Evolutionary conservation across 2,113 vertebrate species (phyloP), one percentile per base, ranked within the genome.

Genomic region (Chauna torquata): DNA sequence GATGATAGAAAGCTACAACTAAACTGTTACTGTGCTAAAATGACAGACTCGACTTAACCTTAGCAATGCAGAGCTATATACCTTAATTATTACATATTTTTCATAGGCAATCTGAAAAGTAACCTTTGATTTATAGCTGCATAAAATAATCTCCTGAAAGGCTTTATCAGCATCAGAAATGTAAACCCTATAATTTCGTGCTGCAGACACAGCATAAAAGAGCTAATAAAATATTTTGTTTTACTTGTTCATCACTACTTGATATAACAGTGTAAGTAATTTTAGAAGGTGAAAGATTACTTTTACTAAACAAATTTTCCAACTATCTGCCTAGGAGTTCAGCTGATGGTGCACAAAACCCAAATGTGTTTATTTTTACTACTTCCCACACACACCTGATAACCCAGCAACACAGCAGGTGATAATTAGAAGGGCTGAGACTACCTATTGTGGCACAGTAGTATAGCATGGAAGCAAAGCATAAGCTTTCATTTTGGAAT

Each of bases 121-220:
- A 94, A 94, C 94, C 96, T 98, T 96, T 97, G 97, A 94, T 95
- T 98, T 96, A 96, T 25, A 82, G 86, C 17, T 77, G 42, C 61
- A 69, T 70, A 94, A 92, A 86, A 57, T 82, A 93, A 97, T 50
- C 61, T 90, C 82, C 62, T 58, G 34, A 36, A 92, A 90, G 85
- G 92, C 34, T 59, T 58, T 28, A 84, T 79, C 92, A 94, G 81
- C 85, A 78, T 82, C 94, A 88, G 85, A 89, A 96, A 95, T 77
- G 85, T 74, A 97, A 95, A 52, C 11, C 42, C 20, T 81, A 1
- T 91, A 82, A 96, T 90, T 93, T 95, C 77, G 74, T 68, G 62
- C 83, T 86, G 64, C 94, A 91, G 83, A 90, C 66, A 81, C 92
- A 96, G 92, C 95, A 96, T 8, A 90, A 97, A 94, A 69, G 30